These are phyloP conservation scores for Cheilosia impressa DNA, from an alignment of 2,888 invertebrate genomes.

Conservation along the genomic window DNA sequence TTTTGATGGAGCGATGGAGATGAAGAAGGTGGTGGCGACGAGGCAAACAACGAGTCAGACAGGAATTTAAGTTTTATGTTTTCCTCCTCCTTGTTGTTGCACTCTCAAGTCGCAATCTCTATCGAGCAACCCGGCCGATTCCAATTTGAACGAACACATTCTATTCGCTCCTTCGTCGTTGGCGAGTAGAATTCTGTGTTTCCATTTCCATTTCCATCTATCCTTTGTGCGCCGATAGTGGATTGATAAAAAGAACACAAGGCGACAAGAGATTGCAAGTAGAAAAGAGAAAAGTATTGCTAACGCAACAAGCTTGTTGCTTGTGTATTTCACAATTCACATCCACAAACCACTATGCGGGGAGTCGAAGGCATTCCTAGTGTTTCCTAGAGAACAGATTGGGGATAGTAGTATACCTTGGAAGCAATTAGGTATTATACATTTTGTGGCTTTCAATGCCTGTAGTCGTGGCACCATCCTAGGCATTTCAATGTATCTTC, in stretches of 20 bases:
- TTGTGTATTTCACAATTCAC: constrained; percentile 1
- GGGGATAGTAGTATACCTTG: constrained; percentile 3
- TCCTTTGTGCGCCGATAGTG: constrained; percentile 61
- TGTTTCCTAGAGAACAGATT: constrained; percentile 32
- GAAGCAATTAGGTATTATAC: background rate
- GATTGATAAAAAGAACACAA: constrained; percentile 61
- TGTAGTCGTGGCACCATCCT: background rate
- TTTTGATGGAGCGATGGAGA: constrained; percentile 24
- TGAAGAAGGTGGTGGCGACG: constrained; percentile 2
- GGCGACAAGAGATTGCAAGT: constrained; percentile 16
- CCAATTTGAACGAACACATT: constrained; percentile 56
- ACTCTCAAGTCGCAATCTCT: constrained; percentile 14
- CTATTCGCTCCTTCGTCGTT: constrained; percentile 26
- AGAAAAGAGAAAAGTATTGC: constrained; percentile 29
- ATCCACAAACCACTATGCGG: background rate
- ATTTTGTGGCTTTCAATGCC: background rate
- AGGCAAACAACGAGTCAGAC: constrained; percentile 29
- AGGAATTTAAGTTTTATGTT: constrained; percentile 71
- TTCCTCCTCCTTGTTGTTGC: constrained; percentile 49
- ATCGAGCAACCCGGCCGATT: constrained; percentile 27
- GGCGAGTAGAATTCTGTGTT: constrained; percentile 19
- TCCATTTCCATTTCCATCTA: constrained; percentile 51
- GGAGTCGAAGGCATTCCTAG: constrained; percentile 16
- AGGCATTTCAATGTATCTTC: background rate
- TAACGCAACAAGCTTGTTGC: constrained; percentile 70